Conservation (phyloP, 2,113 vertebrate genomes). For the Xiphophorus maculatus region DNA sequence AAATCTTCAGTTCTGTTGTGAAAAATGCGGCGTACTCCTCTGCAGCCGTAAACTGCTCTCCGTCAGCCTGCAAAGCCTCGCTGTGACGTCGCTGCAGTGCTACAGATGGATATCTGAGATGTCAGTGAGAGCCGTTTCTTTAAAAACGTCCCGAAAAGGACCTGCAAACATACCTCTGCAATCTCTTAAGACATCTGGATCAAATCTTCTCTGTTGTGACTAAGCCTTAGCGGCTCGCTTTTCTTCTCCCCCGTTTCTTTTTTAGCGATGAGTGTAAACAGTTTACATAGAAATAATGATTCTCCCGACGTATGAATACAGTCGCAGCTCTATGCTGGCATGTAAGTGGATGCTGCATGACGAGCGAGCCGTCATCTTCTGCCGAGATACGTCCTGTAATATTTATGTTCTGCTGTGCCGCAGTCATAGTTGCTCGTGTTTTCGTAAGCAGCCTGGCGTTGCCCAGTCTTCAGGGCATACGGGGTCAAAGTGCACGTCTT, state of each 20-base stretch:
- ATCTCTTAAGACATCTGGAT: background rate
- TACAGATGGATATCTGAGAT: background rate
- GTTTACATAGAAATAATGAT: background rate
- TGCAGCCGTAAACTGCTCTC: background rate
- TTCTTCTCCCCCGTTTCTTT: background rate
- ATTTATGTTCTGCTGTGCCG: slow-evolving; percentile 33
- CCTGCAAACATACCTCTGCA: background rate
- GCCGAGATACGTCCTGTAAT: slow-evolving; percentile 27
- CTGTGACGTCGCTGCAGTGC: background rate
- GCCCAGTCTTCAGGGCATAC: slow-evolving; percentile 17
- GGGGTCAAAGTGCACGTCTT: slow-evolving; percentile 5
- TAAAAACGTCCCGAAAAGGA: background rate
- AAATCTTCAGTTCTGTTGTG: background rate
- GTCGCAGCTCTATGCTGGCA: background rate
- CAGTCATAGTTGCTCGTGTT: slow-evolving; percentile 18
- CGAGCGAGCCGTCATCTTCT: slow-evolving; percentile 5
- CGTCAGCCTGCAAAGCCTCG: background rate
- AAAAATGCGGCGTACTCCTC: background rate
- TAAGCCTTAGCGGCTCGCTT: background rate
- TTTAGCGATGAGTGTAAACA: background rate
- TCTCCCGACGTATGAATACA: background rate
- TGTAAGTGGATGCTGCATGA: slow-evolving; percentile 15
- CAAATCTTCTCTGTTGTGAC: background rate
- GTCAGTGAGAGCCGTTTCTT: background rate
- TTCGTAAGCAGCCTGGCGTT: slow-evolving; percentile 18